Evolutionary conservation across 1,140 invertebrate species (phyloP).

Genomic region (Psilanteris sp.): DNA sequence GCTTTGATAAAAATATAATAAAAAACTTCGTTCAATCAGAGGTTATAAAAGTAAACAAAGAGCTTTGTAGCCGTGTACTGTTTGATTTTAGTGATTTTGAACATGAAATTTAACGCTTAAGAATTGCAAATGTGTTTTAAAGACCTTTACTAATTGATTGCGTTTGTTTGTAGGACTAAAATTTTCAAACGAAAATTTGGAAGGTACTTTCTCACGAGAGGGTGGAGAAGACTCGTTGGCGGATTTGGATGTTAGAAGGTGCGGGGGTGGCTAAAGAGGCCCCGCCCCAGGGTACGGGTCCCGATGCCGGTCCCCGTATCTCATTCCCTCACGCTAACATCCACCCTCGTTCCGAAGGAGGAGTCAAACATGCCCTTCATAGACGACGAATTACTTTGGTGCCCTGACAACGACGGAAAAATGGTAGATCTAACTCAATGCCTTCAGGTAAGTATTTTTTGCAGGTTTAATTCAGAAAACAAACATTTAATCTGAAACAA

Average conservation of each 20-base stretch:
- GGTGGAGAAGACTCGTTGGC: constrained; percentile 65
- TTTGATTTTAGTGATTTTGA: no score
- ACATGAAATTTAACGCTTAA: no score
- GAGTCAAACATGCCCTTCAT: constrained; percentile 92
- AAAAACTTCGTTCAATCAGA: no score
- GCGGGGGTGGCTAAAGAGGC: constrained; percentile 79
- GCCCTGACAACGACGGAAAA: constrained; percentile 93
- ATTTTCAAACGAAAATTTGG: constrained; percentile 7
- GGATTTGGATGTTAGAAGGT: constrained; percentile 78
- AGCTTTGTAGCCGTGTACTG: no score
- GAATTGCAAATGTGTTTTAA: neutral
- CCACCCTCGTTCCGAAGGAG: constrained; percentile 79
- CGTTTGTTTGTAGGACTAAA: constrained; percentile 33
- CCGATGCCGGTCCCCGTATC: constrained; percentile 80
- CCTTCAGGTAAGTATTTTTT: constrained; percentile 83
- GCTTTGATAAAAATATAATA: no score
- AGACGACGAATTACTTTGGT: constrained; percentile 94
- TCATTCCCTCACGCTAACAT: constrained; percentile 76
- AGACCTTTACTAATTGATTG: constrained; percentile 1
- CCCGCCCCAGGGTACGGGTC: constrained; percentile 79
- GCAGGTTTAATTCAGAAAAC: no score
- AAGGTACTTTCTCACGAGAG: constrained; percentile 20
- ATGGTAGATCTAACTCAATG: constrained; percentile 93
- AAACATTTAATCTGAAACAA: no score
- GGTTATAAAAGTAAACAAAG: no score